A percentile compares a stretch with the other conserved stretches of the same genome.
phyloP scores from a whole-genome alignment of 2,113 vertebrate species.

The Alethe castanea region DNA sequence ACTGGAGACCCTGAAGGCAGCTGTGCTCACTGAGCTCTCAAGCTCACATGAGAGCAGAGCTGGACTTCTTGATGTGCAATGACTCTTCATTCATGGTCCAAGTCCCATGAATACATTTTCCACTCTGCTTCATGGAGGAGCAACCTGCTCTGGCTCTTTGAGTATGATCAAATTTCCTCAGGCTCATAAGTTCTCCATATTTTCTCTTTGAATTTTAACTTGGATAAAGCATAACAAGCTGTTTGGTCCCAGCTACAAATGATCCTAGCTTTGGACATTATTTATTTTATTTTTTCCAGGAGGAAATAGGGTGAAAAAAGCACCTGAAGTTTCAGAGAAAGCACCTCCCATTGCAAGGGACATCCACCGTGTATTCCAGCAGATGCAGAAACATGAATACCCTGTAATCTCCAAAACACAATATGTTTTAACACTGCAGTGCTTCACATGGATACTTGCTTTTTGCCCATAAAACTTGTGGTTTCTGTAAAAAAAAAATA shows the following conservation, averaged over 20 bases:
- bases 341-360: background rate
- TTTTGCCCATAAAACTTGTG: background rate
- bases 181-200: background rate
- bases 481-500: background rate
- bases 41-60: background rate
- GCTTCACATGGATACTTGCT: background rate
- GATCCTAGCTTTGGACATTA: background rate
- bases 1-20: background rate
- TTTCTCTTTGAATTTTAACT: background rate
- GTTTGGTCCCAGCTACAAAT: background rate
- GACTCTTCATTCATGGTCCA: background rate
- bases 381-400: background rate
- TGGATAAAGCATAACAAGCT: background rate
- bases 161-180: background rate
- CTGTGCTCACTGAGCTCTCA: background rate
- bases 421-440: background rate
- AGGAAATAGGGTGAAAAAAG: background rate
- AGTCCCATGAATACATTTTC: background rate
- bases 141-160: background rate
- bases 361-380: background rate
- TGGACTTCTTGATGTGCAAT: background rate
- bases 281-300: background rate
- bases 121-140: background rate
- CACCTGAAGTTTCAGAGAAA: background rate
- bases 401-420: background rate